Conservation (phyloP, 2,888 invertebrate species). For the Xestobium rufovillosum region DNA sequence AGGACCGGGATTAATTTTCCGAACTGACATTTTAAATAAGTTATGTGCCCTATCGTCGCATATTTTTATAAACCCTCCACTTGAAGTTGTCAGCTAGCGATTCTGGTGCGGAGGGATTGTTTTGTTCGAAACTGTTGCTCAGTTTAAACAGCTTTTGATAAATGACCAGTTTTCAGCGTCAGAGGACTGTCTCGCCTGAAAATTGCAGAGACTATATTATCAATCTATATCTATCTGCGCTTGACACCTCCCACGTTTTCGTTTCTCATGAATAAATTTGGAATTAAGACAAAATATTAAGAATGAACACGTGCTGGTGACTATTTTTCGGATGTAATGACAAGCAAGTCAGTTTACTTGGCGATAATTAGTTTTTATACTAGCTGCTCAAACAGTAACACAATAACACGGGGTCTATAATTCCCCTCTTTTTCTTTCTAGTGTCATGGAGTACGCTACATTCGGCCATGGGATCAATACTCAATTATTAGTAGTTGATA, state of each 20-base stretch:
- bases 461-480: constrained; percentile 43
- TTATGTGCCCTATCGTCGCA: constrained; percentile 38
- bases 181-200: constrained; percentile 35
- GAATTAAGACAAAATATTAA: too few species aligned
- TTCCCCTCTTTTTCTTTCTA: too few species aligned
- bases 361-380: too few species aligned
- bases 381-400: too few species aligned
- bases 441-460: too few species aligned
- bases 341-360: too few species aligned
- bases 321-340: too few species aligned
- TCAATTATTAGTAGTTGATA: constrained; percentile 44
- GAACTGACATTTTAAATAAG: constrained; percentile 40
- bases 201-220: constrained; percentile 26
- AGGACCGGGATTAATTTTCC: constrained; percentile 37
- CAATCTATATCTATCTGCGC: constrained; percentile 24
- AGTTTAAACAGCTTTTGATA: constrained; percentile 23
- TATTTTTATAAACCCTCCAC: constrained; percentile 39
- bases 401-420: constrained; percentile 15
- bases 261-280: too few species aligned
- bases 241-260: too few species aligned
- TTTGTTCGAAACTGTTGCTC: background rate
- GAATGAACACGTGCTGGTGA: too few species aligned
- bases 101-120: constrained; percentile 7
- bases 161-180: constrained; percentile 36
- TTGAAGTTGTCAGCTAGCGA: constrained; percentile 28